Conservation (phyloP, 2,888 invertebrate species). For the Operophtera brumata region DNA sequence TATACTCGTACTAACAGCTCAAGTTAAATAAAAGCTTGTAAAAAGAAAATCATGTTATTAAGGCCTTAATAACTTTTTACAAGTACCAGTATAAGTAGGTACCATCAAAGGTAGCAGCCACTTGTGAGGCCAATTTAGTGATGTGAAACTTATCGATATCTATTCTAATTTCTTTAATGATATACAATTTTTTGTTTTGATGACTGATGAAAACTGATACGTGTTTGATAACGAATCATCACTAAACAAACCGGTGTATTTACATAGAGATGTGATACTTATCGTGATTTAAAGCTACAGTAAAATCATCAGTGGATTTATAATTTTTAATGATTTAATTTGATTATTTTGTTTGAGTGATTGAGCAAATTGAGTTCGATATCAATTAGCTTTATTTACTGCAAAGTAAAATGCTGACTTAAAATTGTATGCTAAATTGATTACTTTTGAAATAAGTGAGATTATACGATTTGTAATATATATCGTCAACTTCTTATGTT, state of each 20-base stretch:
- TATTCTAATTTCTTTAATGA: conserved; percentile 26
- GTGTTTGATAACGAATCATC: conserved; percentile 14
- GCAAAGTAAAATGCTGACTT: neutral
- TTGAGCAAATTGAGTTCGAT: conserved; percentile 2
- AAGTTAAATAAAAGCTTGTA: too few species aligned
- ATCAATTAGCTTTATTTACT: conserved; percentile 1
- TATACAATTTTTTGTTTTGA: conserved; percentile 27
- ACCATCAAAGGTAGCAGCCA: conserved; percentile 37
- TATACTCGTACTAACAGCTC: too few species aligned
- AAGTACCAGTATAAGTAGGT: conserved; percentile 19
- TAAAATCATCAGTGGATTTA: conserved; percentile 13
- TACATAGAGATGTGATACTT: conserved; percentile 15
- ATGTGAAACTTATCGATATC: conserved; percentile 40
- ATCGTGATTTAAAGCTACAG: conserved; percentile 13
- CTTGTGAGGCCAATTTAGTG: conserved; percentile 55
- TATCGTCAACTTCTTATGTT: too few species aligned
- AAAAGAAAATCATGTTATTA: too few species aligned
- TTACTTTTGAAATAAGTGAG: conserved; percentile 1
- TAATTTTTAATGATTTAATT: conserved; percentile 8
- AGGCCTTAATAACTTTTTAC: conserved; percentile 7
- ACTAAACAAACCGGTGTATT: conserved; percentile 12
- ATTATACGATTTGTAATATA: neutral
- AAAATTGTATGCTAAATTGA: conserved; percentile 1
- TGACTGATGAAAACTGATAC: conserved; percentile 30
- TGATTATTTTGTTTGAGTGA: conserved; percentile 14